Percentiles rank a stretch among this genome's conserved stretches.
Conservation (phyloP, 1,140 invertebrate species). For the Orius insidiosus region DNA sequence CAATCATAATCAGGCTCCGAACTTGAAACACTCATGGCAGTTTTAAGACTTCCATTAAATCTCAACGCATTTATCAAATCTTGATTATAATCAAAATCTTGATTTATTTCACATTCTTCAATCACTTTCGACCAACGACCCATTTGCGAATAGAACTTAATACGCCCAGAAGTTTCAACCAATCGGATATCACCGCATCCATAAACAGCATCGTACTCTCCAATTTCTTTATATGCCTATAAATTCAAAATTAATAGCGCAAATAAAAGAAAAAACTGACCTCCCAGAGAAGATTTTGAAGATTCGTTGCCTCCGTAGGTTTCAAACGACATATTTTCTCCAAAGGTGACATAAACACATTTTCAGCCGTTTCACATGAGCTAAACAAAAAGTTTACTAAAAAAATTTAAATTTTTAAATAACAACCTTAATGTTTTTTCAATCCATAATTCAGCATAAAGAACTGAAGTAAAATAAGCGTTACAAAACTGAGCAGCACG, state of each 20-base stretch:
- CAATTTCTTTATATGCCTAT: slow-evolving; percentile 43
- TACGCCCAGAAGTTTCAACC: slow-evolving; percentile 28
- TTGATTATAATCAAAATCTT: not conserved
- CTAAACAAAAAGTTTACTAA: not conserved
- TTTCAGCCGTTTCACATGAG: no score
- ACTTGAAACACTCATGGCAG: slow-evolving; percentile 22
- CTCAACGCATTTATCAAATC: slow-evolving; percentile 29
- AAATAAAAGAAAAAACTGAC: not conserved
- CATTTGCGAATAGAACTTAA: slow-evolving; percentile 41
- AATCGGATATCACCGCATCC: slow-evolving; percentile 40
- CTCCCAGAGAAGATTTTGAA: slow-evolving; percentile 2
- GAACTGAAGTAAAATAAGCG: slow-evolving; percentile 47
- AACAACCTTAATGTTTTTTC: slow-evolving; percentile 16
- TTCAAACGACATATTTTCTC: not conserved
- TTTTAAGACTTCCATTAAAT: slow-evolving; percentile 31
- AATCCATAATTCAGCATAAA: slow-evolving; percentile 49
- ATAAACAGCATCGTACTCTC: slow-evolving; percentile 48
- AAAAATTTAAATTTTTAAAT: not conserved
- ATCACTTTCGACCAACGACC: slow-evolving; percentile 40
- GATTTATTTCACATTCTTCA: slow-evolving; percentile 26
- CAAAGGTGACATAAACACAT: not conserved
- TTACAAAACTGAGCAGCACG: slow-evolving; percentile 51
- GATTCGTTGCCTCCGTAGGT: not conserved
- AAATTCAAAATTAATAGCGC: slow-evolving; percentile 4
- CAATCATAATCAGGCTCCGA: slow-evolving; percentile 25